Percentiles rank a stretch among this genome's conserved stretches.
Conservation (phyloP, 2,797 vertebrate species). For the Microtus obscurus region DNA sequence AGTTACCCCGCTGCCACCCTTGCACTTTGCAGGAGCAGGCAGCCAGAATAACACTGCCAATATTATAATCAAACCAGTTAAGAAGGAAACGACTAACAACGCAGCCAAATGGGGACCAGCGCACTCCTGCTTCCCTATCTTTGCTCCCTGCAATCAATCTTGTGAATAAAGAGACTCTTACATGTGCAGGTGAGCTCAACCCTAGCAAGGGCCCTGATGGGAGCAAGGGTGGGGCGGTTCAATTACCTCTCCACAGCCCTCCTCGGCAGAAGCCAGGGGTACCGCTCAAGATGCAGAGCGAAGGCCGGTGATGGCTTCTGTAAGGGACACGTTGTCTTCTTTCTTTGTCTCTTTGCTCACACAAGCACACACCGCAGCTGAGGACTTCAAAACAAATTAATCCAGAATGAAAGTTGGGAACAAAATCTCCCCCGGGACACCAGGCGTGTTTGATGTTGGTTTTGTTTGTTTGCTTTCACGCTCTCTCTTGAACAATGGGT, state of each 20-base stretch:
- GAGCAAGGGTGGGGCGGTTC: fast-evolving
- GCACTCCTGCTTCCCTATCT: not conserved
- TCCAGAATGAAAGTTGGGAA: constrained; percentile 36
- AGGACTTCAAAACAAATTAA: constrained; percentile 63
- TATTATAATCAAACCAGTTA: not conserved
- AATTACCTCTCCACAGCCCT: fast-evolving
- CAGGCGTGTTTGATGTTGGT: not conserved
- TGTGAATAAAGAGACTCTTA: not conserved
- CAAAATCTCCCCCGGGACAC: constrained; percentile 12
- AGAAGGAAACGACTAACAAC: not conserved
- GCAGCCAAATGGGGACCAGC: not conserved
- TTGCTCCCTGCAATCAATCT: not conserved
- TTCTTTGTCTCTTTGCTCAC: not conserved
- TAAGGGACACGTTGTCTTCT: not conserved
- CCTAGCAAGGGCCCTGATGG: not conserved
- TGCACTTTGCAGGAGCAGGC: not conserved
- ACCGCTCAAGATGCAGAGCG: not conserved
- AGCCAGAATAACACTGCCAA: too few species aligned
- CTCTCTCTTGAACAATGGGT: not conserved
- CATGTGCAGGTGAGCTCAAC: not conserved
- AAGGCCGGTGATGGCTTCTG: not conserved
- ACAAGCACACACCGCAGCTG: not conserved
- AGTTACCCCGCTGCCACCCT: not conserved
- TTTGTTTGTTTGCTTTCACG: constrained; percentile 46
- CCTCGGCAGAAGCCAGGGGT: not conserved